Evolutionary conservation across 2,797 vertebrate genomes (phyloP).

Genomic region (Chelon auratus): DNA sequence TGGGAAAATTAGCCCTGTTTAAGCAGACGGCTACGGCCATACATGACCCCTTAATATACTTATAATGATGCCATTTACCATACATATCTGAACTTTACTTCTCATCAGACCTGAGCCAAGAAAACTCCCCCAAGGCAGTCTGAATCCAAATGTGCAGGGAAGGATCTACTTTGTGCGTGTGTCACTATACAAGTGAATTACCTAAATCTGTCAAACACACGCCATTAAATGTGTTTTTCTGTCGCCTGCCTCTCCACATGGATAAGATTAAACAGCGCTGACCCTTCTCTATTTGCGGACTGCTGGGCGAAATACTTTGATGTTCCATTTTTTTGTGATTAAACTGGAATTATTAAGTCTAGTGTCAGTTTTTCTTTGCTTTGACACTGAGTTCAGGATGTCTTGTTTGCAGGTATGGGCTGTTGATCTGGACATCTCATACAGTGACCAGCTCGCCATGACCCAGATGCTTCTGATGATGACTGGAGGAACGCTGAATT

Average conservation of each 20-base stretch:
- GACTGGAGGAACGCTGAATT: constrained; percentile 88
- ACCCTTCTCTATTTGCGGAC: constrained; percentile 31
- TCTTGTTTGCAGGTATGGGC: constrained; percentile 89
- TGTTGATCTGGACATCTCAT: constrained; percentile 89
- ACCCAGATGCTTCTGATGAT: constrained; percentile 89
- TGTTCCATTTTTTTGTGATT: constrained; percentile 49
- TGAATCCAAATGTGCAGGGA: constrained; percentile 51
- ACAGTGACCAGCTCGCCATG: constrained; percentile 93
- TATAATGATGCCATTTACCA: constrained; percentile 99
- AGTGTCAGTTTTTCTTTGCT: constrained; percentile 38
- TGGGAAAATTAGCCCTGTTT: constrained; percentile 97
- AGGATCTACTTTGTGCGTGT: constrained; percentile 60
- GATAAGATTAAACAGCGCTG: constrained; percentile 57
- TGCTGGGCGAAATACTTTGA: constrained; percentile 40
- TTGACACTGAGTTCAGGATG: constrained; percentile 36
- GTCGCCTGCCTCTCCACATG: constrained; percentile 50
- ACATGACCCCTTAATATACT: constrained; percentile 99
- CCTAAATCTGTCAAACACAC: constrained; percentile 51
- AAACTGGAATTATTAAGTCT: constrained; percentile 45
- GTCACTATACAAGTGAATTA: constrained; percentile 58
- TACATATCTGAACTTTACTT: constrained; percentile 89
- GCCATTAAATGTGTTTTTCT: constrained; percentile 43
- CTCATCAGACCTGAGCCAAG: constrained; percentile 73
- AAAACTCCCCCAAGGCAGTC: constrained; percentile 62
- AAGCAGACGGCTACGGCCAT: constrained; percentile 92